A percentile compares a stretch with the other conserved stretches of the same genome.
phyloP scores from a whole-genome alignment of 2,113 vertebrate genomes.

The Dipodomys merriami region DNA sequence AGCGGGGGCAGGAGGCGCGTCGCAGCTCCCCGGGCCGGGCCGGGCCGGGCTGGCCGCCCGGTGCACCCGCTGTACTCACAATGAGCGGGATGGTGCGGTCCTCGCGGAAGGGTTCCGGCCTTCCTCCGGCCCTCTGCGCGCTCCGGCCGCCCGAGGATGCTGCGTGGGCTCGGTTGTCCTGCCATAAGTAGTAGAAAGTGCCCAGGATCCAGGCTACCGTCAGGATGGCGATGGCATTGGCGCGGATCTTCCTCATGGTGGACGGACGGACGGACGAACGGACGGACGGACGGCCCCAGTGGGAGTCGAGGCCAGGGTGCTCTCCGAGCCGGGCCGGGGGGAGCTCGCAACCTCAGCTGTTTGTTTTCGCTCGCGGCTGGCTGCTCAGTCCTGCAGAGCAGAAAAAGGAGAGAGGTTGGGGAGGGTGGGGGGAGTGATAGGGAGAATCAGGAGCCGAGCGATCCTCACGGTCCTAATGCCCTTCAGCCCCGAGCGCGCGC shows the following conservation, averaged over 20 bases:
- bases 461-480: slow-evolving; percentile 88
- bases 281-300: not conserved
- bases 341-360: slow-evolving; percentile 80
- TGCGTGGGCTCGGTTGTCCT: slow-evolving; percentile 95
- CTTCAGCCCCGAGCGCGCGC: slow-evolving; percentile 72
- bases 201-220: slow-evolving; percentile 98
- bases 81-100: slow-evolving; percentile 93
- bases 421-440: slow-evolving; percentile 59
- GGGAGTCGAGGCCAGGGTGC: slow-evolving; percentile 58
- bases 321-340: slow-evolving; percentile 50
- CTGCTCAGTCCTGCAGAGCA: slow-evolving; percentile 83
- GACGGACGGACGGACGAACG: slow-evolving; percentile 65
- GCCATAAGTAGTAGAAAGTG: slow-evolving; percentile 99
- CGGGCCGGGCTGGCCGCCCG: slow-evolving; percentile 15
- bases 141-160: slow-evolving; percentile 85
- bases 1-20: slow-evolving; percentile 49
- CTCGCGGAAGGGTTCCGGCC: slow-evolving; percentile 92
- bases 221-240: slow-evolving; percentile 98
- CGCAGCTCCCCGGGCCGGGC: slow-evolving; percentile 45
- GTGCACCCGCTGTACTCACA: slow-evolving; percentile 86
- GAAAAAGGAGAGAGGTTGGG: slow-evolving; percentile 74
- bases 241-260: slow-evolving; percentile 98
- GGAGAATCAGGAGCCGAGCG: slow-evolving; percentile 71
- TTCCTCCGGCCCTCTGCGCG: slow-evolving; percentile 86
- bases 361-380: slow-evolving; percentile 79